Evolutionary conservation across 2,888 invertebrate species (phyloP).

Genomic region (Drosophila acutilabella): DNA sequence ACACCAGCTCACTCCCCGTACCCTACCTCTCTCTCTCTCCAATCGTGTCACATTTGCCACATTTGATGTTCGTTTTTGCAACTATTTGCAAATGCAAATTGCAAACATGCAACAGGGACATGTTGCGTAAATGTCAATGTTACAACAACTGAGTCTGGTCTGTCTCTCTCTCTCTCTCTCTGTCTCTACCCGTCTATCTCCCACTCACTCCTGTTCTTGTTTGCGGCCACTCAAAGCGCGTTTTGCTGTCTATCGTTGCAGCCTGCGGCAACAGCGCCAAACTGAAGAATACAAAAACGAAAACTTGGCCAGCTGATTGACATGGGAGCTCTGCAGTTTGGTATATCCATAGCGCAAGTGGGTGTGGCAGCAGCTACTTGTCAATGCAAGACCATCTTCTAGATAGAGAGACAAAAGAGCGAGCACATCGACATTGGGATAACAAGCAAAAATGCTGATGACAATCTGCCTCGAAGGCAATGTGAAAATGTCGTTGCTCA

Average conservation of each 20-base stretch:
- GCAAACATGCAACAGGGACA: constrained; percentile 82
- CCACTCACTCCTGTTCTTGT: constrained; percentile 15
- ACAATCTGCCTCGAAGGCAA: constrained; percentile 23
- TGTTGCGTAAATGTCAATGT: constrained; percentile 81
- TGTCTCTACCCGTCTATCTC: not conserved
- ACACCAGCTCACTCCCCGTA: not conserved
- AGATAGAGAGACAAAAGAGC: constrained; percentile 2
- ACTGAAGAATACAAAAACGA: constrained; percentile 29
- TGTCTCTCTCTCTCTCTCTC: not conserved
- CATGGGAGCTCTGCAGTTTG: constrained; percentile 44
- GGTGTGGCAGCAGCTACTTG: constrained; percentile 39
- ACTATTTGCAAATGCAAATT: constrained; percentile 82
- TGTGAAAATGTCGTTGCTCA: constrained; percentile 25
- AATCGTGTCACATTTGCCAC: constrained; percentile 65
- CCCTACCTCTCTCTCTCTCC: not conserved
- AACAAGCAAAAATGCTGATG: constrained; percentile 33
- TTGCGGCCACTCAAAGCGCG: constrained; percentile 58
- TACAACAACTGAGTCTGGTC: constrained; percentile 26
- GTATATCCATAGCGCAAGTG: constrained; percentile 7
- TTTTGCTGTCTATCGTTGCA: constrained; percentile 59
- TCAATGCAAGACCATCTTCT: constrained; percentile 25
- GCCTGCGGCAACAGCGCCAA: constrained; percentile 38
- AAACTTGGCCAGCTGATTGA: constrained; percentile 60
- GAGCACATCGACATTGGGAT: not conserved
- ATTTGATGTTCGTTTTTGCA: constrained; percentile 81